phyloP scores from a whole-genome alignment of 37 sponge, comb jelly and placozoan species.

The Oopsacas minuta region DNA sequence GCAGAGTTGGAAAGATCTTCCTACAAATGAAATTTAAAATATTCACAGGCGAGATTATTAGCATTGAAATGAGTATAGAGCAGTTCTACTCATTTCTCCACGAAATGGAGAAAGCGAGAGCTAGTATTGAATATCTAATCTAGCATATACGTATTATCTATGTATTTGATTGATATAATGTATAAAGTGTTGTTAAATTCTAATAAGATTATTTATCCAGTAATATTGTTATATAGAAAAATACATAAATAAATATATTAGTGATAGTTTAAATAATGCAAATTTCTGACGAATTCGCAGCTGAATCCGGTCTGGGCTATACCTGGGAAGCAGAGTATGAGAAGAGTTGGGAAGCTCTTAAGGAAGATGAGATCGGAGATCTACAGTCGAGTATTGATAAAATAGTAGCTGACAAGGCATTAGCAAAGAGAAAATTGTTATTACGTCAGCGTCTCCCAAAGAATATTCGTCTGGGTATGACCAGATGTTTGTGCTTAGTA shows the following conservation, averaged over 20 bases:
- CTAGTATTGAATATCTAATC: conserved; percentile 71
- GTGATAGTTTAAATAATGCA: background rate
- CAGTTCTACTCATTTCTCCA: conserved; percentile 89
- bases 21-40: conserved; percentile 44
- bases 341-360: conserved; percentile 14
- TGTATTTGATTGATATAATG: background rate
- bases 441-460: conserved; percentile 6
- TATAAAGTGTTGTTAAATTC: conserved; percentile 16
- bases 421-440: background rate
- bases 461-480: background rate
- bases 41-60: background rate
- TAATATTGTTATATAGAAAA: background rate
- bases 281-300: background rate
- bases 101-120: conserved; percentile 87
- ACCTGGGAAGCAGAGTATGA: conserved; percentile 1
- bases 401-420: background rate
- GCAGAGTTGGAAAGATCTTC: conserved; percentile 71
- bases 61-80: conserved; percentile 57
- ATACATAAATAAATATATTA: background rate
- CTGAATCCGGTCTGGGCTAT: background rate
- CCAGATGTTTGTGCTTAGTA: conserved; percentile 24
- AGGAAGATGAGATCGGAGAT: conserved; percentile 15
- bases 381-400: background rate
- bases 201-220: background rate
- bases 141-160: conserved; percentile 1